Evolutionary conservation across 92 coral and sea anemone genomes (phyloP).

Genomic region (Porites cylindrica): DNA sequence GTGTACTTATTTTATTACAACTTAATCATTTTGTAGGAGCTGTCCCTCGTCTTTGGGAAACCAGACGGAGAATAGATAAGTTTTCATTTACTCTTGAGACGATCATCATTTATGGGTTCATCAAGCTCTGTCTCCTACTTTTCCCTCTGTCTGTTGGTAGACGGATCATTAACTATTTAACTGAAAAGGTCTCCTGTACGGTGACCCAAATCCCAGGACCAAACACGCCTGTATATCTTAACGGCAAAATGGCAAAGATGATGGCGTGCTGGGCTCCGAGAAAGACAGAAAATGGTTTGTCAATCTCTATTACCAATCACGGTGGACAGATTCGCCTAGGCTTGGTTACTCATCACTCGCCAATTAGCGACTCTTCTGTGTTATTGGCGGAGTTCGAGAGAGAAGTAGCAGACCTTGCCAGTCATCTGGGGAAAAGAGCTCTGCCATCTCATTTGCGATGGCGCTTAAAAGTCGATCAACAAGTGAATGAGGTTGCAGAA

Average conservation of each 20-base stretch:
- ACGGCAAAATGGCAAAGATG: conserved; percentile 85
- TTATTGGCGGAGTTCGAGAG: conserved; percentile 78
- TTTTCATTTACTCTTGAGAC: conserved; percentile 72
- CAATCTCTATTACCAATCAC: conserved; percentile 75
- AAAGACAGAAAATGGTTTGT: conserved; percentile 66
- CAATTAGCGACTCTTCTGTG: conserved; percentile 66
- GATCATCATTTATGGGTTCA: conserved; percentile 68
- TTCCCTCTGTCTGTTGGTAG: conserved; percentile 78
- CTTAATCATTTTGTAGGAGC: conserved; percentile 65
- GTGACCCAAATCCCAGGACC: conserved; percentile 83
- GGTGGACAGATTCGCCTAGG: conserved; percentile 80
- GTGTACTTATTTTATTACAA: background rate
- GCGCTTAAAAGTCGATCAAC: conserved; percentile 67
- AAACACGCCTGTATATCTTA: conserved; percentile 78
- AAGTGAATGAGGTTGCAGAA: conserved; percentile 38
- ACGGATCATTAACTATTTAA: conserved; percentile 66
- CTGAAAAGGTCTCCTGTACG: conserved; percentile 78
- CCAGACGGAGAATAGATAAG: conserved; percentile 71
- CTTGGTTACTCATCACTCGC: conserved; percentile 64
- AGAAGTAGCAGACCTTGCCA: conserved; percentile 72
- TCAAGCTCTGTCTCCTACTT: conserved; percentile 70
- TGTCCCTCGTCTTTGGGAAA: conserved; percentile 95
- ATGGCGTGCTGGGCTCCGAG: conserved; percentile 87
- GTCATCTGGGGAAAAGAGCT: conserved; percentile 78
- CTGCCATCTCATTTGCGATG: conserved; percentile 86